Percentiles rank a stretch among this genome's conserved stretches.
These are phyloP conservation scores for Phrixothrix hirtus DNA, from an alignment of 2,888 invertebrate species.

Conservation along the genomic window DNA sequence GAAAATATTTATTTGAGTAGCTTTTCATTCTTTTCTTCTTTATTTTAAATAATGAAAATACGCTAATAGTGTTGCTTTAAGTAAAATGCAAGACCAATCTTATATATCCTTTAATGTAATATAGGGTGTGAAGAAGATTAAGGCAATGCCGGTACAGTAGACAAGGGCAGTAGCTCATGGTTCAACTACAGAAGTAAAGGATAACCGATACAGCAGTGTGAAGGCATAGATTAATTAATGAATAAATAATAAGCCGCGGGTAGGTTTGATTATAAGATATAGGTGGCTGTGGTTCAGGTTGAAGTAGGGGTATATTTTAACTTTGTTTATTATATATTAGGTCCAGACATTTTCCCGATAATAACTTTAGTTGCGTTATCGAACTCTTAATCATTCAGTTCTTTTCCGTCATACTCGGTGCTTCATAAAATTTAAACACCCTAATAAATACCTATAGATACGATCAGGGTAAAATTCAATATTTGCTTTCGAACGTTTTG, in stretches of 20 bases:
- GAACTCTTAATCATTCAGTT: constrained; percentile 29
- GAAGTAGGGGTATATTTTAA: constrained; percentile 47
- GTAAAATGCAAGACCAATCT: constrained; percentile 3
- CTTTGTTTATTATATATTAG: constrained; percentile 52
- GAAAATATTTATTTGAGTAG: too few relatives aligned
- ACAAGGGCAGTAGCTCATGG: constrained; percentile 14
- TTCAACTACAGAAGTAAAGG: constrained; percentile 21
- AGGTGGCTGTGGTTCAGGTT: constrained; percentile 43
- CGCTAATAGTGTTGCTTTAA: too few relatives aligned
- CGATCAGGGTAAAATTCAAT: constrained; percentile 25
- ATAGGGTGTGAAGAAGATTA: constrained; percentile 12
- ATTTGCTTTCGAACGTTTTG: constrained; percentile 30
- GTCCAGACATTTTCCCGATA: constrained; percentile 26
- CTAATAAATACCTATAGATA: constrained; percentile 30
- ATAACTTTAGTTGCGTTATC: constrained; percentile 22
- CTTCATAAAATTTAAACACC: constrained; percentile 10
- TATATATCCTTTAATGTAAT: constrained; percentile 14
- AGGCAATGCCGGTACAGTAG: constrained; percentile 11
- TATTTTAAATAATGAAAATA: too few relatives aligned
- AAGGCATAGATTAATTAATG: constrained; percentile 57
- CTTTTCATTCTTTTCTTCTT: too few relatives aligned
- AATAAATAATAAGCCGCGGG: constrained; percentile 55
- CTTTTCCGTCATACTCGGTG: constrained; percentile 1
- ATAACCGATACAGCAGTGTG: constrained; percentile 30
- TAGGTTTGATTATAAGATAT: constrained; percentile 55